Evolutionary conservation across 2,888 invertebrate species (phyloP), one percentile per base, ranked within the genome.

Genomic region (Microplitis deprimator): DNA sequence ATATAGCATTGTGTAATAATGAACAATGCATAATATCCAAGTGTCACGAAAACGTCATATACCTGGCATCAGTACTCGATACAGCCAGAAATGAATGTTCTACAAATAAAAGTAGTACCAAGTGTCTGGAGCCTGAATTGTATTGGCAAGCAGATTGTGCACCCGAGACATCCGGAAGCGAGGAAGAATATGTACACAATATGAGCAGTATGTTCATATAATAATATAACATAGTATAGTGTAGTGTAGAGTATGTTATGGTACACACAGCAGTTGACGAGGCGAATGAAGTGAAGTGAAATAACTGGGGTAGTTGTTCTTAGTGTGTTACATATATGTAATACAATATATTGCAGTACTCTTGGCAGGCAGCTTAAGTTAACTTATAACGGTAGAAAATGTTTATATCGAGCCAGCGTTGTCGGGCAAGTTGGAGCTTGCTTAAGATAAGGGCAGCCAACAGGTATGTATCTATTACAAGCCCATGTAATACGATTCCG

Each of bases 401-500:
- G 68, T 76, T 72, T 76, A 76, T 78, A 76, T 78, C 72, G 79
- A 50, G 77, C 62, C 67, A 76, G 75, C 75, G 77, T 77, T 76
- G 73, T n/a, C 39, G n/a, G 59, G 60, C 41, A 76, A 76, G 77
- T 77, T 73, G 2, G 29, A 29, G 29, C 70, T 76, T 77, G 40
- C 10, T 71, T 74, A 69, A 77, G 77, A 78, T 79, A 80, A 79
- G 79, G 76, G 77, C 68, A 68, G 68, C 68, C 61, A 73, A 68
- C 76, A 73, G 76, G 74, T 70, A 77, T 29, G 76, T 69, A 79
- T 73, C 79, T 76, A 80, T 77, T 73, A 76, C 76, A 69, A 72
- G 59, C 61, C 64, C 62, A 59, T 75, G 77, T 77, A 77, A 73
- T 61, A 62, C 39, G 72, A 77, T 73, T 16, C 62, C 68, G 60